Conservation (phyloP, 2,797 vertebrate genomes). For the Macropus fuliginosus region DNA sequence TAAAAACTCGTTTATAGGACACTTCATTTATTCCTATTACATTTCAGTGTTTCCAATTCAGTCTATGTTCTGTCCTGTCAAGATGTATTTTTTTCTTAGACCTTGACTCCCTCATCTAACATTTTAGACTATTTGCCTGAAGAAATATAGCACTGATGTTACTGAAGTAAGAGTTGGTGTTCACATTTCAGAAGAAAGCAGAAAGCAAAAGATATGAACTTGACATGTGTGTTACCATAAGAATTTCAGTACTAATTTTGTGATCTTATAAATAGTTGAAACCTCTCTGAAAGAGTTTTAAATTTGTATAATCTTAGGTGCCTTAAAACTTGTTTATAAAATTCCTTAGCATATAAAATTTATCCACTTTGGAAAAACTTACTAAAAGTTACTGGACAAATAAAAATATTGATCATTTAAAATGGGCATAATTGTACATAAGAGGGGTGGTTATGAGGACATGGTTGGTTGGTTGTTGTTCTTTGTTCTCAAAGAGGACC, state of each 20-base stretch:
- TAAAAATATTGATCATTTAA: conserved; percentile 52
- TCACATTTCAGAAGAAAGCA: conserved; percentile 12
- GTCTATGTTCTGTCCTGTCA: not conserved
- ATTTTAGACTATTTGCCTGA: not conserved
- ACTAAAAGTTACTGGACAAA: not conserved
- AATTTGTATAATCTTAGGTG: not conserved
- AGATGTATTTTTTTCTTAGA: not conserved
- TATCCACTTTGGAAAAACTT: conserved; percentile 31
- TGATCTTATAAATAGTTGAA: not conserved
- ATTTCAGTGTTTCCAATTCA: not conserved
- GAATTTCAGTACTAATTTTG: conserved; percentile 18
- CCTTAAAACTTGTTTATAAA: not conserved
- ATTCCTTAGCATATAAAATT: not conserved
- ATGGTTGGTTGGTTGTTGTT: too few species aligned
- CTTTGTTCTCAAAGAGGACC: too few species aligned
- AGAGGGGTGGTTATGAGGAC: not conserved
- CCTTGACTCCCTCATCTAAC: not conserved
- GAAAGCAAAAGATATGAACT: not conserved
- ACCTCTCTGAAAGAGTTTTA: not conserved
- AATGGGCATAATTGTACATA: conserved; percentile 59
- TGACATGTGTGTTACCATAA: not conserved
- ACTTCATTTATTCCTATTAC: not conserved
- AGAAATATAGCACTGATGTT: not conserved
- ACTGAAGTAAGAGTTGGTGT: not conserved
- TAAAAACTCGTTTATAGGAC: not conserved